These are phyloP conservation scores for Gambusia affinis DNA, from an alignment of 2,113 vertebrate species.

Conservation along the genomic window DNA sequence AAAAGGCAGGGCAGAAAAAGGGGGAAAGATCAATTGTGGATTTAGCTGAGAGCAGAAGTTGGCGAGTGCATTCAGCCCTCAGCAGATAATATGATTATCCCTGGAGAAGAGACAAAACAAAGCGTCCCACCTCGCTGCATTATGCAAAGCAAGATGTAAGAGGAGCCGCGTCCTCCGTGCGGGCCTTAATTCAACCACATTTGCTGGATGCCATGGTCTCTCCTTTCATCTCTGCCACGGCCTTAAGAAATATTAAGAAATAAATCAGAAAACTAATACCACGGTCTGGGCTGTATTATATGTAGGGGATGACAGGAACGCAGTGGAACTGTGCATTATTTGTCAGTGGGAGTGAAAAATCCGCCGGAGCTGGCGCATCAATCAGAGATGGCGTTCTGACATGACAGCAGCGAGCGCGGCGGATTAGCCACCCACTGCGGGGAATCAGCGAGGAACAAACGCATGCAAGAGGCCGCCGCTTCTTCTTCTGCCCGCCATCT, in stretches of 20 bases:
- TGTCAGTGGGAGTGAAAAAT: constrained; percentile 64
- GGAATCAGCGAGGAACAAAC: constrained; percentile 60
- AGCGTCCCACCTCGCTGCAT: constrained; percentile 52
- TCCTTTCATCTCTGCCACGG: constrained; percentile 52
- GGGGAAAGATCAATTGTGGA: constrained; percentile 77
- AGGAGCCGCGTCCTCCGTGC: constrained; percentile 50
- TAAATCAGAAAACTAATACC: constrained; percentile 65
- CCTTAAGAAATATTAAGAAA: constrained; percentile 74
- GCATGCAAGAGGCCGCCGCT: constrained; percentile 34
- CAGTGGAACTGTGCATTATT: constrained; percentile 68
- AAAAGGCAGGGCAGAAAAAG: constrained; percentile 43
- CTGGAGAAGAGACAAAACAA: constrained; percentile 39
- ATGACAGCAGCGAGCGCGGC: constrained; percentile 49
- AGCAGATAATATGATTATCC: constrained; percentile 80
- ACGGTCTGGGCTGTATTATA: constrained; percentile 57
- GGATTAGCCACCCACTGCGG: constrained; percentile 77
- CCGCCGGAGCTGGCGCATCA: constrained; percentile 58
- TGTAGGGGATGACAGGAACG: constrained; percentile 64
- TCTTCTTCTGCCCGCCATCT: constrained; percentile 33
- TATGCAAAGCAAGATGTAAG: constrained; percentile 69
- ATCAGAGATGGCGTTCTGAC: constrained; percentile 71
- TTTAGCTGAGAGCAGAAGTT: constrained; percentile 75
- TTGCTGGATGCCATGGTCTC: constrained; percentile 60
- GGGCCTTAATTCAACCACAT: constrained; percentile 63
- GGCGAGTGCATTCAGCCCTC: constrained; percentile 59